These are phyloP conservation scores for Parelbella ahira DNA, from an alignment of 2,888 invertebrate species.

Conservation along the genomic window DNA sequence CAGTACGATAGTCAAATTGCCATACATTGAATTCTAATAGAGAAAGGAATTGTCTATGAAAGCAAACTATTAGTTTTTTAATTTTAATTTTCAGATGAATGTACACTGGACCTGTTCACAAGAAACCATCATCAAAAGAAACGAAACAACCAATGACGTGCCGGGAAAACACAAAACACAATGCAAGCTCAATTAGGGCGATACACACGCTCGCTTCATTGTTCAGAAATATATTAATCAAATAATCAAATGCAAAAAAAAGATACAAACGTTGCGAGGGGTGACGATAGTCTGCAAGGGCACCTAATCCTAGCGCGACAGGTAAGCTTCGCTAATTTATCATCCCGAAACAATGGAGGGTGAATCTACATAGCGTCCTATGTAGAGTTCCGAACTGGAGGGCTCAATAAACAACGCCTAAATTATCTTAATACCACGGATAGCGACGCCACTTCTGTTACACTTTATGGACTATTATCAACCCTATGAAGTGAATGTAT, in stretches of 20 bases:
- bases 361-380: slow-evolving; percentile 34
- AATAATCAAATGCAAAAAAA: slow-evolving; percentile 67
- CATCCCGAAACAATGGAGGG: slow-evolving; percentile 73
- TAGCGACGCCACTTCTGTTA: slow-evolving; percentile 12
- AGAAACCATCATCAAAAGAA: slow-evolving; percentile 16
- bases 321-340: slow-evolving; percentile 77
- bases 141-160: slow-evolving; percentile 5
- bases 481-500: too few relatives aligned
- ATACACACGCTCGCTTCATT: slow-evolving; percentile 34
- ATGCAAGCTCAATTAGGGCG: slow-evolving; percentile 15
- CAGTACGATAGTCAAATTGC: too few relatives aligned
- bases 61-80: too few relatives aligned
- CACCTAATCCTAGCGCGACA: slow-evolving; percentile 67
- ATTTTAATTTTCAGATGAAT: too few relatives aligned
- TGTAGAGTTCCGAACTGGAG: slow-evolving; percentile 44
- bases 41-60: too few relatives aligned
- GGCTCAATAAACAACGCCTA: slow-evolving; percentile 51
- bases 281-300: slow-evolving; percentile 58
- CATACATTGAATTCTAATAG: too few relatives aligned
- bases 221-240: slow-evolving; percentile 64
- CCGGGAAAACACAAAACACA: slow-evolving; percentile 17
- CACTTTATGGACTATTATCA: too few relatives aligned
- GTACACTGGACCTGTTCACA: slow-evolving; percentile 5
- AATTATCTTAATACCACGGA: slow-evolving; percentile 36
- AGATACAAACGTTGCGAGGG: slow-evolving; percentile 56